Conservation (phyloP, 2,113 vertebrate species). For the Zosterops japonicus region DNA sequence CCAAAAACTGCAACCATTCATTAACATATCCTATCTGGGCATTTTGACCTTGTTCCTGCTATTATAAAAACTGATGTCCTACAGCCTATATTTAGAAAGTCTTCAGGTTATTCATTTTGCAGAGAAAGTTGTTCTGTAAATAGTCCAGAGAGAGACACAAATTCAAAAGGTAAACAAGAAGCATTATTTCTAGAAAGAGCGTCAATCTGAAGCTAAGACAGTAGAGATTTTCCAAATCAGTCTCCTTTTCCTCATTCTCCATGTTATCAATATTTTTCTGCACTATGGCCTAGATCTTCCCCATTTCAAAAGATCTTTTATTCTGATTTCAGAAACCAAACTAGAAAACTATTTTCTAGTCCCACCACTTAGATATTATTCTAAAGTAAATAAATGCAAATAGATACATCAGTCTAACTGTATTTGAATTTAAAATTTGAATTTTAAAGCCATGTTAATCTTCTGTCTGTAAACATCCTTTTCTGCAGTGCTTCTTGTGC, state of each 20-base stretch:
- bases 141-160: background rate
- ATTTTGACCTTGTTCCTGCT: background rate
- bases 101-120: background rate
- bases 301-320: background rate
- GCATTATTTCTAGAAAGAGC: background rate
- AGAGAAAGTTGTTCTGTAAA: background rate
- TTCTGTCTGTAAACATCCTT: background rate
- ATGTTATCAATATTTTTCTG: background rate
- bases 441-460: background rate
- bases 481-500: background rate
- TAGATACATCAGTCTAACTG: background rate
- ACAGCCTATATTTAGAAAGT: background rate
- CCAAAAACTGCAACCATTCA: background rate
- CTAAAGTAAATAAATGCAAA: background rate
- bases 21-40: constrained; percentile 2
- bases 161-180: background rate
- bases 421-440: too few species aligned
- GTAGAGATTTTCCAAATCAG: background rate
- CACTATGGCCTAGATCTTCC: background rate
- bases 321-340: background rate
- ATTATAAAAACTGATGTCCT: background rate
- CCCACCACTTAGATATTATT: background rate
- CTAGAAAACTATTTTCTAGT: background rate
- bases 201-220: background rate
- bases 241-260: background rate